Percentiles rank a stretch among this genome's conserved stretches.
phyloP scores from a whole-genome alignment of 35 echinoderm and acorn worm genomes.

The Heliocidaris tuberculata region DNA sequence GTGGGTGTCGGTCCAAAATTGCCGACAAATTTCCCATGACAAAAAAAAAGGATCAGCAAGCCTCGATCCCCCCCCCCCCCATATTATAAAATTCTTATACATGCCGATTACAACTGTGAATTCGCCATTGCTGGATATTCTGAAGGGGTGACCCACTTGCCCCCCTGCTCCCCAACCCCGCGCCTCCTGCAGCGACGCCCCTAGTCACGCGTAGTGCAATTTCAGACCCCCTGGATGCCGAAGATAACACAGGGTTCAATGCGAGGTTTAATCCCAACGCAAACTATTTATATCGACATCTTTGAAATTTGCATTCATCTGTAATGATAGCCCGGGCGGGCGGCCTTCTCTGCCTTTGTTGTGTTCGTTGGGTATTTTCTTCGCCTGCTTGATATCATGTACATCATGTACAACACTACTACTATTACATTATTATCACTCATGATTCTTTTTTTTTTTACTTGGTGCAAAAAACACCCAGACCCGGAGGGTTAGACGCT shows the following conservation, averaged over 20 bases:
- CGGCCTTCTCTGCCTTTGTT: background rate
- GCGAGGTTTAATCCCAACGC: background rate
- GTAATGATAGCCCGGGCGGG: background rate
- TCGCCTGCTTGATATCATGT: background rate
- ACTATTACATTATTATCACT: background rate
- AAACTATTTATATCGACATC: background rate
- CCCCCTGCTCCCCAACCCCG: no score
- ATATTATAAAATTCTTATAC: no score
- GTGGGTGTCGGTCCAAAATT: background rate
- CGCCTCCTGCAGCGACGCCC: background rate
- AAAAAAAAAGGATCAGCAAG: no score
- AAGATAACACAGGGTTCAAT: background rate
- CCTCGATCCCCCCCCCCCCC: background rate
- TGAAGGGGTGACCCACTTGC: no score
- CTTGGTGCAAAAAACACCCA: background rate
- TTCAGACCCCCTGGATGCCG: background rate
- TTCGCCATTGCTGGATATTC: no score
- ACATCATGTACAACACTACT: no score
- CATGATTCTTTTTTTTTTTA: background rate
- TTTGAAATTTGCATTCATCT: background rate
- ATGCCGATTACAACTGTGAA: no score
- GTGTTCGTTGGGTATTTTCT: background rate
- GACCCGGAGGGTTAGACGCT: background rate
- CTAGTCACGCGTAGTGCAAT: background rate
- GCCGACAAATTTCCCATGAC: no score